phyloP scores from a whole-genome alignment of 2,888 invertebrate species.

The Caenorhabditis sulstoni region DNA sequence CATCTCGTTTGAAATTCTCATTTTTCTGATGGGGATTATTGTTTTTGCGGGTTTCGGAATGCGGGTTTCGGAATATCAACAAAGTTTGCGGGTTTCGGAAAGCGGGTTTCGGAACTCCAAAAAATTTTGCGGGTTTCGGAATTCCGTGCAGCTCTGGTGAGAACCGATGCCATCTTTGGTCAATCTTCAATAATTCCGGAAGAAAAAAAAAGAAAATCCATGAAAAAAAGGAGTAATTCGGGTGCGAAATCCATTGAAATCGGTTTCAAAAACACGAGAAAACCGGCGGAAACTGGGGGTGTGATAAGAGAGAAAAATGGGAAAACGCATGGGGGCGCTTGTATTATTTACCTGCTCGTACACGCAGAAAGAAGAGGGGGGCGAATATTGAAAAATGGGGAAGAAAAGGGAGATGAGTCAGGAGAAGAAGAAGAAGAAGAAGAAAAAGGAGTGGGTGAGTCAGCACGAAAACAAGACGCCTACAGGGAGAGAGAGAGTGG shows the following conservation, averaged over 20 bases:
- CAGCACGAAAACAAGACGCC: neutral
- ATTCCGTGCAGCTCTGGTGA: too few relatives aligned
- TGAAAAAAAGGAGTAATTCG: conserved; percentile 7
- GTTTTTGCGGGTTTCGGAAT: too few relatives aligned
- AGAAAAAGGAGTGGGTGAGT: neutral
- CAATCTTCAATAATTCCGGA: too few relatives aligned
- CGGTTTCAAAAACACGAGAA: neutral
- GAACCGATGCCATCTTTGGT: too few relatives aligned
- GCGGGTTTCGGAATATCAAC: too few relatives aligned
- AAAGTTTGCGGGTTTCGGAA: too few relatives aligned
- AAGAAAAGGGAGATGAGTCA: neutral
- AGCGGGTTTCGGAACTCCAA: too few relatives aligned
- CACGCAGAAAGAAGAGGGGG: conserved; percentile 24
- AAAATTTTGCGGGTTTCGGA: too few relatives aligned
- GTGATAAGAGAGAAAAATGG: conserved; percentile 40
- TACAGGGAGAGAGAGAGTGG: conserved; percentile 3
- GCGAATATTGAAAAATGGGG: neutral
- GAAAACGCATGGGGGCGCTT: conserved; percentile 42
- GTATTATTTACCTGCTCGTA: conserved; percentile 47
- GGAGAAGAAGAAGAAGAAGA: neutral
- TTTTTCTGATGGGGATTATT: too few relatives aligned
- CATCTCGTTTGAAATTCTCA: too few relatives aligned
- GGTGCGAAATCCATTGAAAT: neutral
- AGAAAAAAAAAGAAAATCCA: conserved; percentile 7
- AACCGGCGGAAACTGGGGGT: conserved; percentile 3